Evolutionary conservation across 2,888 invertebrate genomes (phyloP).

Genomic region (Acleris holmiana): DNA sequence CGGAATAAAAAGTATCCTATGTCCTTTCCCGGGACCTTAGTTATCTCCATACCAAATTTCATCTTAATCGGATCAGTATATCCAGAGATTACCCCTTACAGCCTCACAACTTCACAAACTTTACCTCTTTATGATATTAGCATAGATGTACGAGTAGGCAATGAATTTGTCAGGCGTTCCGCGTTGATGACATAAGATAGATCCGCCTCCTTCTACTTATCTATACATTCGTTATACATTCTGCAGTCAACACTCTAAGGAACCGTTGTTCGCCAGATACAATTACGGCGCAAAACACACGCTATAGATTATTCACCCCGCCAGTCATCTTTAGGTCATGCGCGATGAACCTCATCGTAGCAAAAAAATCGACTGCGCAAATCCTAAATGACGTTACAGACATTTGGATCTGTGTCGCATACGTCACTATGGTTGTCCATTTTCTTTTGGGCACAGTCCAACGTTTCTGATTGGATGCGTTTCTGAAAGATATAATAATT

Average conservation of each 20-base stretch:
- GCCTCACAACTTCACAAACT: no score
- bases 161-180: no score
- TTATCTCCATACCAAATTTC: no score
- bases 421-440: not conserved
- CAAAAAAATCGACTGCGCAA: conserved; percentile 7
- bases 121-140: no score
- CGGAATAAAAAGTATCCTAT: no score
- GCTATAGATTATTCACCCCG: conserved; percentile 64
- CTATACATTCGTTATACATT: conserved; percentile 4
- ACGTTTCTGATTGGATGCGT: conserved; percentile 21
- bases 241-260: conserved; percentile 12
- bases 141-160: no score
- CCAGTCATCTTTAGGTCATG: conserved; percentile 54
- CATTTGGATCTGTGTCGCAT: no score
- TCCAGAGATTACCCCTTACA: no score
- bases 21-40: no score
- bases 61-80: no score
- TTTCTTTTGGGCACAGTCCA: conserved; percentile 23
- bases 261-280: conserved; percentile 23
- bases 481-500: conserved; percentile 25
- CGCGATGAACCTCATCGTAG: conserved; percentile 56
- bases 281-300: conserved; percentile 42
- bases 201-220: not conserved
- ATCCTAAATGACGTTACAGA: not conserved
- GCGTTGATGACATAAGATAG: not conserved